Percentiles rank a stretch among this genome's conserved stretches.
Evolutionary conservation across 2,888 invertebrate species (phyloP).

Genomic region (Tiphia femorata): DNA sequence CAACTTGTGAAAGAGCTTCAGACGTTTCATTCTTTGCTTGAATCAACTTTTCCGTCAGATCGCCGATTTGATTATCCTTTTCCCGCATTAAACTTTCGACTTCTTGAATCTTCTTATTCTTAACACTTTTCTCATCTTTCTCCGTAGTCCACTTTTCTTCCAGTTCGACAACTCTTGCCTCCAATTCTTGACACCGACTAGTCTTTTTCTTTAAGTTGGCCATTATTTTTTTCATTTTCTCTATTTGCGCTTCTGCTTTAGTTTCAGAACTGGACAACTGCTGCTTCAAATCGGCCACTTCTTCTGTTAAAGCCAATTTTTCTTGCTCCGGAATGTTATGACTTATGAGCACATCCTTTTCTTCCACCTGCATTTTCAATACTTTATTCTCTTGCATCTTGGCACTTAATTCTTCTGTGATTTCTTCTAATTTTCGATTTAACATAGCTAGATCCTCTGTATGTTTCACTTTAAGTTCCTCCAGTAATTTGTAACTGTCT

Average conservation of each 20-base stretch:
- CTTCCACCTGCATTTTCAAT: constrained; percentile 62
- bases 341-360: constrained; percentile 65
- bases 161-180: constrained; percentile 63
- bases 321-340: constrained; percentile 55
- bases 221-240: constrained; percentile 85
- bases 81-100: constrained; percentile 38
- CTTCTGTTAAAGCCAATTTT: constrained; percentile 59
- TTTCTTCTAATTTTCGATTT: constrained; percentile 65
- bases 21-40: constrained; percentile 29
- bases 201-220: constrained; percentile 82
- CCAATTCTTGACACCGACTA: constrained; percentile 75
- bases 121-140: constrained; percentile 57
- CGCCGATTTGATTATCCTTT: constrained; percentile 53
- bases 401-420: constrained; percentile 67
- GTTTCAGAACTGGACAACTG: constrained; percentile 70
- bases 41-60: constrained; percentile 48
- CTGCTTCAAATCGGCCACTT: constrained; percentile 66
- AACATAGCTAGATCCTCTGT: constrained; percentile 67
- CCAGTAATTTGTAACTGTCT: constrained; percentile 70
- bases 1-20: constrained; percentile 25
- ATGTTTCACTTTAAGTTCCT: constrained; percentile 63
- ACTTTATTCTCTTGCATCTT: constrained; percentile 68
- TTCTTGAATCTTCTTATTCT: constrained; percentile 53
- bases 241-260: constrained; percentile 79
- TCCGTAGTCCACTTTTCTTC: constrained; percentile 53